These are phyloP conservation scores for Gymnocephalus cernua DNA, from an alignment of 2,113 vertebrate species.

Conservation along the genomic window DNA sequence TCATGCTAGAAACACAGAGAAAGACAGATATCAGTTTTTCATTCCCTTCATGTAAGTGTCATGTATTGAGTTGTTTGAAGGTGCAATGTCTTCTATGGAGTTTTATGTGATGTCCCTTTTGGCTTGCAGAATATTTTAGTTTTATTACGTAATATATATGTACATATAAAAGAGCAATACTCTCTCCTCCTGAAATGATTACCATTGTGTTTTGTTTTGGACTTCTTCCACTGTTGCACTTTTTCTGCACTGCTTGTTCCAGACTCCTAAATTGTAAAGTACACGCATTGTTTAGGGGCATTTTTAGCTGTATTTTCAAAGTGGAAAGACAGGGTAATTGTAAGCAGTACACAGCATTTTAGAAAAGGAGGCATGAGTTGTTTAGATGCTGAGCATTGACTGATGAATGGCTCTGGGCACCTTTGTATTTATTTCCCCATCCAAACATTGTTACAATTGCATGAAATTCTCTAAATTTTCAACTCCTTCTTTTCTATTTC, in stretches of 20 bases:
- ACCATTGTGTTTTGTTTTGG: neutral
- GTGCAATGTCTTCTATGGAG: neutral
- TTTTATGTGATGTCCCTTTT: neutral
- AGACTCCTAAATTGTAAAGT: neutral
- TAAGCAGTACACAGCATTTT: constrained; percentile 13
- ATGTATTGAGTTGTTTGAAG: neutral
- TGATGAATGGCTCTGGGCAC: constrained; percentile 43
- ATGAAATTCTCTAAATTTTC: neutral
- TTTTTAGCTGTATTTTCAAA: constrained; percentile 15
- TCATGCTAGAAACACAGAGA: neutral
- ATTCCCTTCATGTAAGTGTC: neutral
- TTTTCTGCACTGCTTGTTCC: constrained; percentile 13
- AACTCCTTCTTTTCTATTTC: neutral
- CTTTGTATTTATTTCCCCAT: neutral
- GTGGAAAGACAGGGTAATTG: constrained; percentile 25
- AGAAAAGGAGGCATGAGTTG: constrained; percentile 18
- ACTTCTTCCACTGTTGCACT: neutral
- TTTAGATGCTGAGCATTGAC: constrained; percentile 17
- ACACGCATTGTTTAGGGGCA: neutral
- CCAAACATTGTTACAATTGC: constrained; percentile 35
- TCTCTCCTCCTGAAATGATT: neutral
- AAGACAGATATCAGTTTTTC: neutral
- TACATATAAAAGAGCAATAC: neutral
- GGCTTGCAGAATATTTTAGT: neutral
- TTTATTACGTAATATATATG: neutral